These are phyloP conservation scores for Synergus gifuensis DNA, from an alignment of 2,888 invertebrate genomes.

Conservation along the genomic window DNA sequence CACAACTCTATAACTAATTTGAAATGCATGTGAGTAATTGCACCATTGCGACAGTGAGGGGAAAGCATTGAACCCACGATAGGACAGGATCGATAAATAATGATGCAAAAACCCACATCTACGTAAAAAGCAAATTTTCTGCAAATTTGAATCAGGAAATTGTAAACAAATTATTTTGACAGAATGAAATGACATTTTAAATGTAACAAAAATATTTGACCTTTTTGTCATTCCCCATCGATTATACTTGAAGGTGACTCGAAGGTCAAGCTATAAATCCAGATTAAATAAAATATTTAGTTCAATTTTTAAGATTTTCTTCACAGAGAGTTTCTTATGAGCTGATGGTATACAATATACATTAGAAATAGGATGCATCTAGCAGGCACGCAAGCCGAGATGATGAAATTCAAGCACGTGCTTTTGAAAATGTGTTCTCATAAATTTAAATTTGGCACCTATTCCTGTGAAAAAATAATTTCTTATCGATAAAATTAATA, in stretches of 20 bases:
- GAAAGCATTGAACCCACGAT: constrained; percentile 32
- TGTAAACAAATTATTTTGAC: neutral
- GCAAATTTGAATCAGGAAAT: neutral
- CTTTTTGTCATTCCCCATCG: neutral
- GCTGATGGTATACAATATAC: neutral
- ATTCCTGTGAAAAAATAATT: neutral
- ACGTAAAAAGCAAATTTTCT: neutral
- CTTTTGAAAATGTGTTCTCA: neutral
- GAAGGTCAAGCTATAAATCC: neutral
- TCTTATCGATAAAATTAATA: neutral
- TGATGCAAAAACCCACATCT: constrained; percentile 24
- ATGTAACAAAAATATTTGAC: neutral
- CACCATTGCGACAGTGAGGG: constrained; percentile 21
- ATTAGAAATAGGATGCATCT: neutral
- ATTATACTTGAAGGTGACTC: constrained; percentile 5
- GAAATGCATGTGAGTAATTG: constrained; percentile 12
- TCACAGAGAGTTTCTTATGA: neutral
- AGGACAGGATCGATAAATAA: constrained; percentile 21
- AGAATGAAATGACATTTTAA: neutral
- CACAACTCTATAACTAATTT: neutral
- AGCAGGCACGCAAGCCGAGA: neutral
- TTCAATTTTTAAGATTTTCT: neutral
- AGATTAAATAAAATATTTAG: neutral
- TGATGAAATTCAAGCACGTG: constrained; percentile 33
- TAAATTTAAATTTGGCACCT: neutral